Conservation (phyloP, 1,140 invertebrate genomes). For the Drosophila suzukii region DNA sequence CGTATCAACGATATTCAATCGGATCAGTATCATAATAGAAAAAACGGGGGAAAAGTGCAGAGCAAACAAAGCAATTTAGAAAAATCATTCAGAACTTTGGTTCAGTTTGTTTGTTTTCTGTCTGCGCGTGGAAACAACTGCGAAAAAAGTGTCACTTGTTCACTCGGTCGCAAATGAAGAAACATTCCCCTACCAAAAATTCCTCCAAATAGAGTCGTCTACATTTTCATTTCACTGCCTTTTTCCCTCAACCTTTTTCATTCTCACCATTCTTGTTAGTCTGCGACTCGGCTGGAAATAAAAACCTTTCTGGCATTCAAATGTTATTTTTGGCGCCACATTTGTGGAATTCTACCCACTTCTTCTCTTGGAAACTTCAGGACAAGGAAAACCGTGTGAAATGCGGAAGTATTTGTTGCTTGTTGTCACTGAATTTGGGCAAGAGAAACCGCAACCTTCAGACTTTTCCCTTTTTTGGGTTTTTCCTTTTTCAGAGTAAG, state of each 20-base stretch:
- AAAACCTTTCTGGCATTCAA: constrained; percentile 77
- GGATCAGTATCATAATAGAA: constrained; percentile 30
- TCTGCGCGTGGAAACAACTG: constrained; percentile 17
- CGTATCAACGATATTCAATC: constrained; percentile 54
- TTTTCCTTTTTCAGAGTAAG: constrained; percentile 5
- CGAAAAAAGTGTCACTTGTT: constrained; percentile 67
- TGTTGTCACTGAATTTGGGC: constrained; percentile 38
- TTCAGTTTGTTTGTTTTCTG: constrained; percentile 36
- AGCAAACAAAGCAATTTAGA: constrained; percentile 63
- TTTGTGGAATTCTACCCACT: constrained; percentile 52
- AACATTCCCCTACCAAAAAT: constrained; percentile 34
- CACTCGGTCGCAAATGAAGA: constrained; percentile 65
- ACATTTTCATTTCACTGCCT: constrained; percentile 33
- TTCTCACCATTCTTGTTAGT: constrained; percentile 39
- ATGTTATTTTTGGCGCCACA: constrained; percentile 74
- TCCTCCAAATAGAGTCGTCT: constrained; percentile 61
- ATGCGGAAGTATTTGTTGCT: constrained; percentile 70
- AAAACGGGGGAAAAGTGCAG: constrained; percentile 22
- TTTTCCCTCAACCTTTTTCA: background rate
- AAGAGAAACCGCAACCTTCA: constrained; percentile 35
- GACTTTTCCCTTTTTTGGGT: constrained; percentile 30
- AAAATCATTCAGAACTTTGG: constrained; percentile 58
- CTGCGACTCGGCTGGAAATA: constrained; percentile 49
- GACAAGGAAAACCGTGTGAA: constrained; percentile 58
- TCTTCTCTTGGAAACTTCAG: constrained; percentile 1